Evolutionary conservation across 2,797 vertebrate species (phyloP).

Genomic region (Gouania willdenowi): DNA sequence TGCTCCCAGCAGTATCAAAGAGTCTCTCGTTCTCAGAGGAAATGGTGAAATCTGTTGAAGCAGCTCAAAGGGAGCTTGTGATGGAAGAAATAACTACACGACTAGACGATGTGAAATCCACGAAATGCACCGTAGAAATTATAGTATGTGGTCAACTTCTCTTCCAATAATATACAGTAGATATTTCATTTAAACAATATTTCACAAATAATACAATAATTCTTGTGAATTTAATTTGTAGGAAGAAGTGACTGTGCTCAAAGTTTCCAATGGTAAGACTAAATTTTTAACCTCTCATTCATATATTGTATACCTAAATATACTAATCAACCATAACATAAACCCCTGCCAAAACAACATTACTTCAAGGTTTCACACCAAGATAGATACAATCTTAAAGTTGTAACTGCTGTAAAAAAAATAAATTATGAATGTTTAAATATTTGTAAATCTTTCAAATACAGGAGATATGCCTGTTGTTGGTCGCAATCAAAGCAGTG

Average conservation of each 20-base stretch:
- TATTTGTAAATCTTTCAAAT: conserved; percentile 36
- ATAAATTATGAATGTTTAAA: not conserved
- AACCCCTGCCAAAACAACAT: too few relatives aligned
- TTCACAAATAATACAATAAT: too few relatives aligned
- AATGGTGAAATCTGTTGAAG: conserved; percentile 9
- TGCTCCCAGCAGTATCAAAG: conserved; percentile 28
- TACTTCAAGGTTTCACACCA: too few relatives aligned
- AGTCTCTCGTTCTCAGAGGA: conserved; percentile 34
- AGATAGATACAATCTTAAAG: too few relatives aligned
- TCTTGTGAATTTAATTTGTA: conserved; percentile 16
- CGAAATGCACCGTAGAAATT: conserved; percentile 36
- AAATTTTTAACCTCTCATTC: not conserved
- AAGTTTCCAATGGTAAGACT: conserved; percentile 29
- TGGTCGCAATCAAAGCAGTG: conserved; percentile 49
- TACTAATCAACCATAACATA: too few relatives aligned
- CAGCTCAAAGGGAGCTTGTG: conserved; percentile 30
- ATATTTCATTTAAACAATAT: too few relatives aligned
- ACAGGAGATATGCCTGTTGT: conserved; percentile 26
- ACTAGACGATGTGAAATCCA: conserved; percentile 32
- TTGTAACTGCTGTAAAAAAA: too few relatives aligned
- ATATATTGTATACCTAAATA: not conserved
- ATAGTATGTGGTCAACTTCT: conserved; percentile 19
- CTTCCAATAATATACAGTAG: too few relatives aligned
- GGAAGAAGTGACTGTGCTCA: conserved; percentile 45
- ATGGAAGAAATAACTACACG: conserved; percentile 27